Conservation (phyloP, 2,113 vertebrate genomes). For the Macaca nemestrina region DNA sequence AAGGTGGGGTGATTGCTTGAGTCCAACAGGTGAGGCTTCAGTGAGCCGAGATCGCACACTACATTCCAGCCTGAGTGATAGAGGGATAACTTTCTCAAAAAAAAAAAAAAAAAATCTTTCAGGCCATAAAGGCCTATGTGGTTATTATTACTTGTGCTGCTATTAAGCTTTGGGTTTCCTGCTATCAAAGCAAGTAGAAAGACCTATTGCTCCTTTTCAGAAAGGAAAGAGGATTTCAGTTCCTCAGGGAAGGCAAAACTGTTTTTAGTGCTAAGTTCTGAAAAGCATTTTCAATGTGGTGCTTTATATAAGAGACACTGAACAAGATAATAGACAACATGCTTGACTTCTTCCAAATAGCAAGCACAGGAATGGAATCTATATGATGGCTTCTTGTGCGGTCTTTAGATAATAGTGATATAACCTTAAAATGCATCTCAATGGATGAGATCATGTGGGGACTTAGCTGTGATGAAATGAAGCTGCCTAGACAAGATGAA, state of each 20-base stretch:
- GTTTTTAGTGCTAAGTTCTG: constrained; percentile 7
- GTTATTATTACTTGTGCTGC: background rate
- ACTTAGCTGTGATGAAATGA: background rate
- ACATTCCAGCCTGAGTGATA: no score
- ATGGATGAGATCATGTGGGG: background rate
- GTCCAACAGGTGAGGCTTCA: no score
- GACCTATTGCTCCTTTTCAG: background rate
- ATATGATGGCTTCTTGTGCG: background rate
- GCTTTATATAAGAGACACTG: background rate
- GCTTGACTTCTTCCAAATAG: background rate
- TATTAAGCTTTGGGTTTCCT: constrained; percentile 27
- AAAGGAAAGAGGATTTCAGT: background rate
- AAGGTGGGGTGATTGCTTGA: no score
- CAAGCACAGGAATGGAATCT: background rate
- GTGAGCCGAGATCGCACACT: no score
- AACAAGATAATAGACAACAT: background rate
- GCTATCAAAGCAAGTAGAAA: background rate
- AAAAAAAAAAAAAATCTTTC: background rate
- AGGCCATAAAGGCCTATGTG: background rate
- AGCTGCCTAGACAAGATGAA: background rate
- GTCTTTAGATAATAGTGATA: background rate
- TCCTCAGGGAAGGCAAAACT: background rate
- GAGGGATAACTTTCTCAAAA: no score
- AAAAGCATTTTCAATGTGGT: background rate
- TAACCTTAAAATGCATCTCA: background rate